Conservation (phyloP, 2,888 invertebrate genomes). For the Agrotis segetum region DNA sequence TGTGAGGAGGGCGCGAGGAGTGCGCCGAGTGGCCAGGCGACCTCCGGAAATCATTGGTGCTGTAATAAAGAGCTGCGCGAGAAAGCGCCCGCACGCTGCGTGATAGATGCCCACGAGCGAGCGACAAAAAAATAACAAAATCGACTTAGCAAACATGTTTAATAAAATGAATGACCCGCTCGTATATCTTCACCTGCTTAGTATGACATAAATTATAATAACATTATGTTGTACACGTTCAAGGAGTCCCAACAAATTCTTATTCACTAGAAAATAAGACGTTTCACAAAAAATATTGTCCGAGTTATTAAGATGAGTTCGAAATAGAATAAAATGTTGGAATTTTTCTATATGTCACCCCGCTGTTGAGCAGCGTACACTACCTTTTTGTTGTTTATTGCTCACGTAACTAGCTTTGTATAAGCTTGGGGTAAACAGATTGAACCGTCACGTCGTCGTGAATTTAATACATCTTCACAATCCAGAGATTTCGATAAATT, state of each 20-base stretch:
- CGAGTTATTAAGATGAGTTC: slow-evolving; percentile 81
- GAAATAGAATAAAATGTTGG: slow-evolving; percentile 81
- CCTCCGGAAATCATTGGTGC: slow-evolving; percentile 88
- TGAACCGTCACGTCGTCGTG: slow-evolving; percentile 20
- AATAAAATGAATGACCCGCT: slow-evolving; percentile 90
- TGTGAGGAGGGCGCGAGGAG: slow-evolving; percentile 50
- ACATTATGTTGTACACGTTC: slow-evolving; percentile 90
- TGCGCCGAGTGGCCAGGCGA: slow-evolving; percentile 64
- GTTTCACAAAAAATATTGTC: slow-evolving; percentile 85
- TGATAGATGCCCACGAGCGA: slow-evolving; percentile 88
- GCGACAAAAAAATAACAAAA: slow-evolving; percentile 90
- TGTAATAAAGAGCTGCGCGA: slow-evolving; percentile 88
- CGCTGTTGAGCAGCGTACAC: slow-evolving; percentile 74
- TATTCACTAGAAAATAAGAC: slow-evolving; percentile 89
- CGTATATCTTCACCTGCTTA: slow-evolving; percentile 91
- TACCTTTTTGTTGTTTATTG: slow-evolving; percentile 74
- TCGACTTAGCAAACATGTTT: slow-evolving; percentile 90
- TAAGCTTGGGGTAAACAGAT: slow-evolving; percentile 38
- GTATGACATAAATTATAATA: slow-evolving; percentile 91
- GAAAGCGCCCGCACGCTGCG: slow-evolving; percentile 89
- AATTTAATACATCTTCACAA: slow-evolving; percentile 8
- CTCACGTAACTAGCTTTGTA: slow-evolving; percentile 75
- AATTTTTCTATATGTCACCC: slow-evolving; percentile 77
- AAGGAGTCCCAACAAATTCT: slow-evolving; percentile 90
- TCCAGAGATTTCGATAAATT: slow-evolving; percentile 14